Evolutionary conservation across 2,888 invertebrate species (phyloP), one percentile per base, ranked within the genome.

Genomic region (Macrosoma leucophasiata): DNA sequence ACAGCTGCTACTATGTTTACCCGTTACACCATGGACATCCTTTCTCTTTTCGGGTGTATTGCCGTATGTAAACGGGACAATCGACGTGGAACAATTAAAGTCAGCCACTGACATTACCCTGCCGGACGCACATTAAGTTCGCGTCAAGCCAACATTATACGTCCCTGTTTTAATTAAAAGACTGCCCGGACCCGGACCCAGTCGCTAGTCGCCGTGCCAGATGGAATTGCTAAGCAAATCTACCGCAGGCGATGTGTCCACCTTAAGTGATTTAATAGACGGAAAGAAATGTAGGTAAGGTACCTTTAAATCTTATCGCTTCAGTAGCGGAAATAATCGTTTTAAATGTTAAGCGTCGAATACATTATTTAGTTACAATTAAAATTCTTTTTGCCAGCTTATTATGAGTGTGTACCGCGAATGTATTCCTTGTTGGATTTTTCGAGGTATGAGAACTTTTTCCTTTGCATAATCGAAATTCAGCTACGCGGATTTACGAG

Each of bases 201-300:
- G n/a, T n/a, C n/a, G n/a, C n/a, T n/a, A n/a, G 58, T 55, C 59
- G 59, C 62, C 62, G 60, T 67, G 73, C 73, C 73, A 73, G 78
- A 81, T 76, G 82, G 78, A 82, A 84, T 84, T 79, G 73, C 82
- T 76, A 76, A 84, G 81, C 82, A 84, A 84, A 84, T 82, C 81
- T 73, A 74, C 81, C 77, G 72, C 79, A 70, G 64, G 68, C 77
- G 66, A 75, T 75, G 75, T 81, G 82, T 84, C 82, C 82, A 84
- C 82, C 82, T 81, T 76, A 81, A 84, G 82, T 84, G 82, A 84
- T 84, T 84, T 84, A 84, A 82, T 79, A 76, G 79, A 74, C 77
- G 78, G 71, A 70, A 81, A 79, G 82, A 77, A 81, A 81, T 81
- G 73, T 72, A 62, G n/a, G n/a, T n/a, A n/a, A n/a, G n/a, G n/a